Base-by-base conservation (phyloP, 2,888 invertebrate species). In the Oxycera nigricornis region DNA sequence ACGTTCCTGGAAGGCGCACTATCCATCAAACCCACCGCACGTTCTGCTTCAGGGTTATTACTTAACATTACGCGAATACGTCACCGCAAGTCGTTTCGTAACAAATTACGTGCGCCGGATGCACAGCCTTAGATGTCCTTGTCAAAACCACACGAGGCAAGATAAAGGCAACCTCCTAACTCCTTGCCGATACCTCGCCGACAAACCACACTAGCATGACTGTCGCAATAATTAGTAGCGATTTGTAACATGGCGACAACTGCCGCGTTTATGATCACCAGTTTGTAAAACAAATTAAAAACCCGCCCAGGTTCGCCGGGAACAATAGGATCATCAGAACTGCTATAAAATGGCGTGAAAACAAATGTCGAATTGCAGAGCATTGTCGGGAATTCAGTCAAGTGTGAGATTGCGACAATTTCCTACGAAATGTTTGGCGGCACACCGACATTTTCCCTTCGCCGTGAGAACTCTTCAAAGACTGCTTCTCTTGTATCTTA, bases 371-470 rank as follows among this genome's bases (percentile, higher is more conserved):
- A 59, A 59, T 59, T 30, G 20, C 3, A 55, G 7, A 24, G n/a
- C 20, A 55, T 59, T 59, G 39, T 31, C 39, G 22, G 14, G 35
- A 65, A 65, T 65, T 39, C 65, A 65, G 65, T 65, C 65, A 65
- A 65, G 41, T 65, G 65, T 65, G 41, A 65, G 41, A 65, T 39
- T 20, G 65, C 41, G 65, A 65, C 65, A 65, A 65, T 65, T 65
- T 65, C 39, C 28, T 59, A 24, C 11, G 30, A 59, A 59, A 59
- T 59, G 46, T 17, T 7, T 35, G 46, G 2, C 6, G 46, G 46
- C n/a, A 46, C 46, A 14, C 14, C 11, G n/a, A n/a, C 35, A 35
- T 35, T 35, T 46, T 46, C 14, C 46, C 11, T 46, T 46, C 11
- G 11, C 17, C 24, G 24, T 55, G 52, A 20, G 24, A 55, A 55